Evolutionary conservation across 2,113 vertebrate species (phyloP), one percentile per base, ranked within the genome.

Genomic region (Crotalus helleri): DNA sequence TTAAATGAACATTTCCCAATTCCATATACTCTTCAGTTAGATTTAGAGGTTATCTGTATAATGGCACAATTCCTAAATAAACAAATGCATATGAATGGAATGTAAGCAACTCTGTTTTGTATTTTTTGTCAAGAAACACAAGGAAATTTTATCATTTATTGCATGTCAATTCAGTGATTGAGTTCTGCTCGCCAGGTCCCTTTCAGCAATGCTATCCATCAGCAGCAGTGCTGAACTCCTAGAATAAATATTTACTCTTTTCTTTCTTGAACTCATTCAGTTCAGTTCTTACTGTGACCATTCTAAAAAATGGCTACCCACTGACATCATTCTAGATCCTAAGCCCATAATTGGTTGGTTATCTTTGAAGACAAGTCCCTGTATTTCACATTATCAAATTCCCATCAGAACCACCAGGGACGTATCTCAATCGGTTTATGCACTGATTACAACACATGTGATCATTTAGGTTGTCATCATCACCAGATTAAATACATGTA

Each of bases 11-110:
- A 93, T 91, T 92, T 51, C 93, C 89, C 94, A 74, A 91, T 94
- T 90, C 26, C 17, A 54, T n/a, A 90, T 91, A 95, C 69, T 91
- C 94, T 93, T 88, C 94, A 94, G 0, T 54, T 91, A 94, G 91
- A 94, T 94, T 95, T 81, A 93, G 93, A 90, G 90, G 93, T 88
- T 94, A 92, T 39, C 93, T 81, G 89, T 81, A 94, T 55, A 91
- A 54, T 85, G 61, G 95, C 93, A 85, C 94, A 85, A 69, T 57
- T 95, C 87, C 95, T 94, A 91, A 93, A 3, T 95, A 29, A 8
- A 57, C 94, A 92, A 96, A 85, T 39, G 64, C 39, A 46, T 2
- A 0, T 51, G 64, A 90, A 46, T 91, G 87, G 90, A 94, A 92
- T 94, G n/a, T 91, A 55, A 92, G 87, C 90, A 95, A 93, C 81